These are phyloP conservation scores for Unio pictorum DNA, from an alignment of 2,888 invertebrate species.

Conservation along the genomic window DNA sequence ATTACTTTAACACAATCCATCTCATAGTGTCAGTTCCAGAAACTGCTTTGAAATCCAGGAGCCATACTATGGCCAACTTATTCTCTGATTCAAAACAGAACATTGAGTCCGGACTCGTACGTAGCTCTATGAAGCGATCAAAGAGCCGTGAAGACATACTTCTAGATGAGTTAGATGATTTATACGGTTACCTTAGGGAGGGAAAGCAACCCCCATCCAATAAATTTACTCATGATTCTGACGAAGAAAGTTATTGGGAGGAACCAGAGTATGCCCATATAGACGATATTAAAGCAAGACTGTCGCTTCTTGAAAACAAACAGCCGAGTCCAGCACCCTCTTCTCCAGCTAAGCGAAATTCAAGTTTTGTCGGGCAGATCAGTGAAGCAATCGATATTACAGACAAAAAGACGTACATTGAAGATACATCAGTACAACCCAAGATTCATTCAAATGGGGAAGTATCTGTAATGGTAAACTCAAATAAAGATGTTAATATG, in stretches of 20 bases:
- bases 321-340: slow-evolving; percentile 34
- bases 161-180: slow-evolving; percentile 92
- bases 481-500: slow-evolving; percentile 5
- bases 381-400: too few relatives aligned
- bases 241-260: slow-evolving; percentile 68
- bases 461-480: background rate
- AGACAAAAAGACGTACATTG: too few relatives aligned
- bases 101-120: background rate
- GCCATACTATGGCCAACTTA: slow-evolving; percentile 46
- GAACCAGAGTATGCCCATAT: slow-evolving; percentile 67
- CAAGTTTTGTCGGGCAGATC: slow-evolving; percentile 23
- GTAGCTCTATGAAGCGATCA: slow-evolving; percentile 38
- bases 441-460: too few relatives aligned
- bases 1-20: slow-evolving; percentile 69
- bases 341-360: slow-evolving; percentile 21
- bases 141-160: slow-evolving; percentile 80
- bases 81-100: slow-evolving; percentile 33
- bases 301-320: slow-evolving; percentile 51
- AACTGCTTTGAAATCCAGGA: slow-evolving; percentile 43
- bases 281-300: slow-evolving; percentile 56
- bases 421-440: too few relatives aligned
- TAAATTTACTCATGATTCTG: slow-evolving; percentile 60
- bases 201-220: slow-evolving; percentile 85
- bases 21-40: slow-evolving; percentile 64
- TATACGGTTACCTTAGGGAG: slow-evolving; percentile 95